Base-by-base conservation (phyloP, 2,797 vertebrate species). In the Oceanodroma leucorhoa region DNA sequence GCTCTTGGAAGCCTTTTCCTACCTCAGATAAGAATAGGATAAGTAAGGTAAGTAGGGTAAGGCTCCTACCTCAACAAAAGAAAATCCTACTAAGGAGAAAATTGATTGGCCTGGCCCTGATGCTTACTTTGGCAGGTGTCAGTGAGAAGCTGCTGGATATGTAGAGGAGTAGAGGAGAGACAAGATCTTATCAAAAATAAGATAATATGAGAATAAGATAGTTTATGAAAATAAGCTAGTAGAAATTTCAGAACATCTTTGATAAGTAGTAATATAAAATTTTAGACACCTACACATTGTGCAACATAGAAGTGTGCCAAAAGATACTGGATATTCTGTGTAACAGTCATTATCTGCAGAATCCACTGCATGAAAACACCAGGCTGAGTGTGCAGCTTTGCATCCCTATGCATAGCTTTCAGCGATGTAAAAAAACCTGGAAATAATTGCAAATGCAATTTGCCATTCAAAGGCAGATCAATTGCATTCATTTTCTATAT, bases 401-500 rank as follows among this genome's bases (percentile, higher is more conserved):
- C 29, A 57, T 94, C 48, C 54, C 43, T 29, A 14, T 23, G 29
- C 36, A 8, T 14, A 48, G 54, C 55, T 81, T 64, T 86, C 61
- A 45, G n/a, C 29, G 51, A 26, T 77, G 45, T 36, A 54, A 93
- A 90, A 87, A 77, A 60, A n/a, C 14, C 26, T 53, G 53, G 53
- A 89, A 92, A 61, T 80, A 80, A 91, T 38, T 87, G 53, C 45
- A 87, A 92, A 71, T 57, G 34, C 30, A 89, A 62, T 96, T 95
- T 82, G 48, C 66, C 53, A 60, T 93, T 95, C 55, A 90, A 85
- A 95, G 62, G 60, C 53, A 93, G 86, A 87, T 93, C 54, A 76
- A 43, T 89, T 84, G 67, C 60, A n/a, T 87, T 93, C 4, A 61
- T 89, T 61, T 94, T 87, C 71, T 77, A 1, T 65, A 43, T 22